Evolutionary conservation across 2,797 vertebrate genomes (phyloP).

Genomic region (Trematocara caparti): DNA sequence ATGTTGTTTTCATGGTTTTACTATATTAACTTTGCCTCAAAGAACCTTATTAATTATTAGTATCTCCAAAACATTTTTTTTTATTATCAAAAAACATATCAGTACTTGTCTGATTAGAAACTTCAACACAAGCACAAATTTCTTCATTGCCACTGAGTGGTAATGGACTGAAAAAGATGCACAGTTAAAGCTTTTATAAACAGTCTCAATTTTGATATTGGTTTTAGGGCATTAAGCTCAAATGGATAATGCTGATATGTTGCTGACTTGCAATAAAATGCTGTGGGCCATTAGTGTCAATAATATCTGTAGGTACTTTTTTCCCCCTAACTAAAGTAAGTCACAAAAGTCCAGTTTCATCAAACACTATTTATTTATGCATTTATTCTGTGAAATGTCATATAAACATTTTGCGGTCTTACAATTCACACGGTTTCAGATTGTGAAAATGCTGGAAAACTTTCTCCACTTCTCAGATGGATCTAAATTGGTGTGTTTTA

Average conservation of each 20-base stretch:
- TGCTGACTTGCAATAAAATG: neutral
- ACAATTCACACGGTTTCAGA: neutral
- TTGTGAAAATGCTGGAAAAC: neutral
- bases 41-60: neutral
- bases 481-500: neutral
- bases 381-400: neutral
- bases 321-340: rapidly evolving
- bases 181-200: neutral
- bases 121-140: neutral
- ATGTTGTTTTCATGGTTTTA: neutral
- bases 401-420: neutral
- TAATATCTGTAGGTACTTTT: neutral
- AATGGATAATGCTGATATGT: neutral
- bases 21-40: neutral
- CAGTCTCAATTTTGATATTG: neutral
- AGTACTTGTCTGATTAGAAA: neutral
- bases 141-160: neutral
- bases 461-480: neutral
- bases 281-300: neutral
- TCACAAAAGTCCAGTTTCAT: neutral
- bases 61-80: neutral
- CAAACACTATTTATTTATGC: neutral
- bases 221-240: neutral
- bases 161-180: neutral
- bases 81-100: neutral